These are phyloP conservation scores for Macroramphosus scolopax DNA, from an alignment of 2,797 vertebrate genomes.

Conservation along the genomic window DNA sequence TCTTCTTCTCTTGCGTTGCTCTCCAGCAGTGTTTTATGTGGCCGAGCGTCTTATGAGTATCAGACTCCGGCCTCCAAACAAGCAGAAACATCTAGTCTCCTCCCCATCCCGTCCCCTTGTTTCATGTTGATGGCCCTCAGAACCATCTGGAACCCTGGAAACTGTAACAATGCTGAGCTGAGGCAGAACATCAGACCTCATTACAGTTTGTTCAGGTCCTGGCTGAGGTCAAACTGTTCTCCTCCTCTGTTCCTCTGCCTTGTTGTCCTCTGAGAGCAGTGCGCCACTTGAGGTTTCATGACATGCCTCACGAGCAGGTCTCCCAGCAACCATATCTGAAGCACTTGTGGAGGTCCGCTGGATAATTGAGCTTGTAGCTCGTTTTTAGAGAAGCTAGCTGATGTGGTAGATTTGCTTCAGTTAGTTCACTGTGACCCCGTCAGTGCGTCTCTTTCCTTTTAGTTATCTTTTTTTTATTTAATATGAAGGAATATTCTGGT, in stretches of 20 bases:
- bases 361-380: slow-evolving; percentile 1
- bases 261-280: slow-evolving; percentile 10
- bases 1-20: slow-evolving; percentile 16
- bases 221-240: slow-evolving; percentile 55
- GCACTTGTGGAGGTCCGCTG: background rate
- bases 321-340: slow-evolving; percentile 6
- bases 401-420: too few relatives aligned
- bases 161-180: slow-evolving; percentile 56
- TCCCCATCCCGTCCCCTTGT: slow-evolving; percentile 3
- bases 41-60: slow-evolving; percentile 48
- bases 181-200: slow-evolving; percentile 62
- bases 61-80: slow-evolving; percentile 27
- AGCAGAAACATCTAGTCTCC: slow-evolving; percentile 26
- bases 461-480: too few relatives aligned
- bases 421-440: background rate
- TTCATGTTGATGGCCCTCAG: slow-evolving; percentile 33
- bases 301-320: slow-evolving; percentile 11
- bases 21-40: slow-evolving; percentile 43
- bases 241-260: slow-evolving; percentile 21
- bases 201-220: slow-evolving; percentile 57
- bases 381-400: background rate
- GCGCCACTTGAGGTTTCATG: slow-evolving; percentile 13
- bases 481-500: too few relatives aligned
- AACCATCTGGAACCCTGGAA: slow-evolving; percentile 60
- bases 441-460: background rate